These are phyloP conservation scores for Hypomecis punctinalis DNA, from an alignment of 2,888 invertebrate species.

Conservation along the genomic window DNA sequence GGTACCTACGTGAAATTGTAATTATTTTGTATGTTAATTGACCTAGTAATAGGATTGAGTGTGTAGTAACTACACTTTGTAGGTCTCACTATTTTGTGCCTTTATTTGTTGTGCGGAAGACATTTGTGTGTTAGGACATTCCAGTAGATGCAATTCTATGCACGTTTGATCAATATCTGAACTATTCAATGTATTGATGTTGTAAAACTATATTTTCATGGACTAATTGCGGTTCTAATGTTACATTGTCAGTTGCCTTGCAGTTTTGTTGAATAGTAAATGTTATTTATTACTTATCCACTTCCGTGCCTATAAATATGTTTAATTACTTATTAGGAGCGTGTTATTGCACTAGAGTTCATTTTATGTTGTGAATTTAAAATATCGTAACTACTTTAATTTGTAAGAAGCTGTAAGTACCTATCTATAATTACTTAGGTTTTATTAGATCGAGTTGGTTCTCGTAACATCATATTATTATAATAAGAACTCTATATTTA, in stretches of 20 bases:
- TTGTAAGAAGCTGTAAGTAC: constrained; percentile 64
- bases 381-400: constrained; percentile 59
- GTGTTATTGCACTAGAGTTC: constrained; percentile 76
- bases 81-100: constrained; percentile 79
- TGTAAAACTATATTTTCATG: constrained; percentile 23
- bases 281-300: constrained; percentile 76
- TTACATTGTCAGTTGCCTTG: constrained; percentile 27
- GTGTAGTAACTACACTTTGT: constrained; percentile 71
- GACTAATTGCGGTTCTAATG: constrained; percentile 14
- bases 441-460: constrained; percentile 79
- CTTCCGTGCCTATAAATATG: constrained; percentile 78
- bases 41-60: constrained; percentile 60
- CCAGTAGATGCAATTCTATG: constrained; percentile 71
- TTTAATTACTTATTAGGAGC: constrained; percentile 59
- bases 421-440: constrained; percentile 67
- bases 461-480: constrained; percentile 76
- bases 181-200: constrained; percentile 31
- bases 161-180: constrained; percentile 57
- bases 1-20: constrained; percentile 54
- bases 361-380: constrained; percentile 71
- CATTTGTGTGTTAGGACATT: constrained; percentile 66
- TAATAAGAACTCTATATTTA: constrained; percentile 84
- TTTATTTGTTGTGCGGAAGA: constrained; percentile 75
- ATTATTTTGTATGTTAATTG: constrained; percentile 58
- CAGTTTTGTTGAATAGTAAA: constrained; percentile 59